Evolutionary conservation across 2,797 vertebrate genomes (phyloP).

Genomic region (Argya squamiceps): DNA sequence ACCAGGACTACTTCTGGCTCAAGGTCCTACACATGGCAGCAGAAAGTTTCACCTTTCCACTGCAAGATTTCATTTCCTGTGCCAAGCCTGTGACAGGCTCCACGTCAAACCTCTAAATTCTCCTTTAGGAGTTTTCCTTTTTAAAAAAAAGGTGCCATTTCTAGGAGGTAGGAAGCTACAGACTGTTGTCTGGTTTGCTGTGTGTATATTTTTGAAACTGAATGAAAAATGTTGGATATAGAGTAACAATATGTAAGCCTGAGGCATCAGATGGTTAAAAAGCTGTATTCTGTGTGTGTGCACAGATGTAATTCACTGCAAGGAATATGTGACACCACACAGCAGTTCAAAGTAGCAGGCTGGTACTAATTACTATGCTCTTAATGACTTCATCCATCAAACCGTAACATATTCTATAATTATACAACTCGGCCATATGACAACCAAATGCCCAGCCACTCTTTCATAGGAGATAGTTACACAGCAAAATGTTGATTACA

Average conservation of each 20-base stretch:
- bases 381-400: conserved; percentile 69
- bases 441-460: conserved; percentile 44
- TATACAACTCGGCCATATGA: conserved; percentile 59
- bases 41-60: background rate
- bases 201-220: conserved; percentile 21
- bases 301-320: conserved; percentile 52
- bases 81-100: background rate
- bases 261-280: conserved; percentile 48
- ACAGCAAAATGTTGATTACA: conserved; percentile 47
- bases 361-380: conserved; percentile 66
- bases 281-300: conserved; percentile 35
- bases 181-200: conserved; percentile 13
- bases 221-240: conserved; percentile 25
- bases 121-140: background rate
- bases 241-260: conserved; percentile 21
- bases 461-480: conserved; percentile 21
- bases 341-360: conserved; percentile 61
- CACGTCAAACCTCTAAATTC: background rate
- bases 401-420: conserved; percentile 64
- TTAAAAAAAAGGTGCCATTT: background rate
- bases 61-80: background rate
- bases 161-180: conserved; percentile 12
- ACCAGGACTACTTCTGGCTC: background rate
- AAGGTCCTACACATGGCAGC: background rate
- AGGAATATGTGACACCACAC: conserved; percentile 59